phyloP scores from a whole-genome alignment of 2,113 vertebrate genomes.

The Prionailurus bengalensis region DNA sequence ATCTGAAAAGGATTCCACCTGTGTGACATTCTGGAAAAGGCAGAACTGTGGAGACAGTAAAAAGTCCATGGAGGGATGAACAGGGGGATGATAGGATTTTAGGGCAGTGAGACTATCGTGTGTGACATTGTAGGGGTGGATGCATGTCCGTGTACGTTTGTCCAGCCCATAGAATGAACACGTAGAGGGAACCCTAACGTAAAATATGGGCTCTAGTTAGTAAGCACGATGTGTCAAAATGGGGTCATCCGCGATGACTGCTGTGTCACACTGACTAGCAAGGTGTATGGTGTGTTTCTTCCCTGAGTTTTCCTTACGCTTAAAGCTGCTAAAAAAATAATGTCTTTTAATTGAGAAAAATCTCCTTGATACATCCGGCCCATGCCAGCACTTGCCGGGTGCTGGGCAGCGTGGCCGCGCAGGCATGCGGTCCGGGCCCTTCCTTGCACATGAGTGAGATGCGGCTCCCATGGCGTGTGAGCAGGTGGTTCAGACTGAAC shows the following conservation, averaged over 20 bases:
- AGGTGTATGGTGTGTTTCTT: background rate
- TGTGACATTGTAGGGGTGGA: background rate
- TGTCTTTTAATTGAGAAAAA: background rate
- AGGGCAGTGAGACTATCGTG: background rate
- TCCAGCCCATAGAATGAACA: background rate
- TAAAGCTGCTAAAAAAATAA: background rate
- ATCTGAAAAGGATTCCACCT: background rate
- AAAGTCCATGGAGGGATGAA: background rate
- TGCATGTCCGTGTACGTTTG: background rate
- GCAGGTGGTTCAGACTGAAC: background rate
- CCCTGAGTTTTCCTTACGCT: background rate
- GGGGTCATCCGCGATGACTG: background rate
- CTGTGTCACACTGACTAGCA: background rate
- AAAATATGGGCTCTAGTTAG: background rate
- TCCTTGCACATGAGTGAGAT: background rate
- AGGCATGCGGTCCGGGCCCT: background rate
- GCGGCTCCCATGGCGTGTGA: background rate
- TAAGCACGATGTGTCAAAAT: background rate
- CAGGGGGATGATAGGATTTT: background rate
- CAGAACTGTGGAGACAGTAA: background rate
- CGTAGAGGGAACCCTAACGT: background rate
- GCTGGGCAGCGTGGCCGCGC: background rate
- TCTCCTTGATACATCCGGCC: background rate
- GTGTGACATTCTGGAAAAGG: background rate
- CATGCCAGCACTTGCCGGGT: background rate